Conservation (phyloP, 2,113 vertebrate genomes). For the Gallinago undulata region DNA sequence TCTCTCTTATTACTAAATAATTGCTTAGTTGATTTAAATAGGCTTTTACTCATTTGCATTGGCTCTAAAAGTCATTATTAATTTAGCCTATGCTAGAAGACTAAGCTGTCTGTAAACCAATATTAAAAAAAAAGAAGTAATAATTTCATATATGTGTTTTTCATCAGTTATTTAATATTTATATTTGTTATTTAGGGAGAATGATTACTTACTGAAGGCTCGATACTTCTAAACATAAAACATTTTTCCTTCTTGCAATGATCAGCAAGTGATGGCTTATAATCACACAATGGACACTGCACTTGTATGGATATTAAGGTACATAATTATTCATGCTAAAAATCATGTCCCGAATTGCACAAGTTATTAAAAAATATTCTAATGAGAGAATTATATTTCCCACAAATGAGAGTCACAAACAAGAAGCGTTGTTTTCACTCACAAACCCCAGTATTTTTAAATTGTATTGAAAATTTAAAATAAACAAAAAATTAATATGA, state of each 20-base stretch:
- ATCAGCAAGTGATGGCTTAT: background rate
- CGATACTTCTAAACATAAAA: background rate
- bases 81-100: background rate
- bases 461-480: background rate
- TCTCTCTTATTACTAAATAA: background rate
- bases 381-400: background rate
- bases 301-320: background rate
- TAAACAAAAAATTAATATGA: background rate
- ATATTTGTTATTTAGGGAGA: background rate
- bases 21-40: background rate
- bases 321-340: background rate
- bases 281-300: background rate
- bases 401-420: background rate
- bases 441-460: background rate
- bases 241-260: background rate
- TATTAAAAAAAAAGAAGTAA: background rate
- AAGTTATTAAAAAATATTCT: background rate
- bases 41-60: background rate
- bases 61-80: background rate
- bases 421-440: background rate
- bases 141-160: background rate
- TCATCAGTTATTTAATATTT: background rate
- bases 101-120: background rate
- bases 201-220: background rate
- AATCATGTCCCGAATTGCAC: background rate